Evolutionary conservation across 2,113 vertebrate genomes (phyloP).

Genomic region (Takifugu flavidus): DNA sequence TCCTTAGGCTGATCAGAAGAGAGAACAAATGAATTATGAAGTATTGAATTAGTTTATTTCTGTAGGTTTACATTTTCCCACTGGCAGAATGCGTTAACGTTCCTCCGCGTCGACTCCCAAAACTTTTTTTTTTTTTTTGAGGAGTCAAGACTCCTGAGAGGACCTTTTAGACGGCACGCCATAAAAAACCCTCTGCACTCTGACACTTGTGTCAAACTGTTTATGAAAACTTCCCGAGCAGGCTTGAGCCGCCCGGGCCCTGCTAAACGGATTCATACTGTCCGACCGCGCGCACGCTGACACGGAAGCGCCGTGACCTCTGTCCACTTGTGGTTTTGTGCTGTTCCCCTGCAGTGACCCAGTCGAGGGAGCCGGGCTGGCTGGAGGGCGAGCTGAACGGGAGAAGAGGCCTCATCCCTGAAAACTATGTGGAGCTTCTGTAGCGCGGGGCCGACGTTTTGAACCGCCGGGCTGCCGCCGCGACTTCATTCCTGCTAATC

Average conservation of each 20-base stretch:
- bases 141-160: conserved; percentile 10
- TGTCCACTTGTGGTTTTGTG: conserved; percentile 31
- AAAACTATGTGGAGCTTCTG: conserved; percentile 95
- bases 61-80: not conserved
- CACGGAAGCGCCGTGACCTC: conserved; percentile 1
- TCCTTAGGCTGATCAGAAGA: not conserved
- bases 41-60: conserved; percentile 4
- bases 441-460: conserved; percentile 54
- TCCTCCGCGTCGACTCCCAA: not conserved
- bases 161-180: conserved; percentile 10
- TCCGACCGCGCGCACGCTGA: not conserved
- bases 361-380: conserved; percentile 94
- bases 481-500: no score
- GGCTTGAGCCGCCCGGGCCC: conserved; percentile 4
- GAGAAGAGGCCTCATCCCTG: conserved; percentile 93
- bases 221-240: conserved; percentile 1
- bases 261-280: not conserved
- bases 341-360: conserved; percentile 68
- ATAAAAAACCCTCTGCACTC: not conserved
- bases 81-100: conserved; percentile 1
- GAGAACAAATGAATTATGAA: not conserved
- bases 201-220: conserved; percentile 27
- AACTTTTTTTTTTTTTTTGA: conserved; percentile 16
- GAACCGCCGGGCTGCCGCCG: conserved; percentile 2
- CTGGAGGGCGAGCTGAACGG: conserved; percentile 95